Conservation (phyloP, 2,113 vertebrate species). For the Menidia beryllina region DNA sequence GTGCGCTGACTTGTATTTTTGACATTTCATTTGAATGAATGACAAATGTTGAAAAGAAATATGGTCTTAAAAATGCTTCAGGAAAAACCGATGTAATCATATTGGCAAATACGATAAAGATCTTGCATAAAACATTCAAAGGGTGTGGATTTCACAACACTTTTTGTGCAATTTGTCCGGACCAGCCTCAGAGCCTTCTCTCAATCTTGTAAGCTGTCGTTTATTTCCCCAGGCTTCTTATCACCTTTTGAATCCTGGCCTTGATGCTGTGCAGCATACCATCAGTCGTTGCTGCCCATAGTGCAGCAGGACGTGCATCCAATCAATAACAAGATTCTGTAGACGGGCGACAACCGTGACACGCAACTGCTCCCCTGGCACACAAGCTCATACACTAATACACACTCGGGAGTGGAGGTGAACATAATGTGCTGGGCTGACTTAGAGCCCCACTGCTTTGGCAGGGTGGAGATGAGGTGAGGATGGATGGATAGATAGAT, state of each 20-base stretch:
- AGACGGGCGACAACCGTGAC: conserved; percentile 61
- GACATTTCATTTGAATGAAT: no score
- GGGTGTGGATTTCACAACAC: no score
- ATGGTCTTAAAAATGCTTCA: no score
- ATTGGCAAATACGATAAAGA: no score
- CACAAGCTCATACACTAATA: conserved; percentile 28
- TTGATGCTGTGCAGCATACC: conserved; percentile 47
- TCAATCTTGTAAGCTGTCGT: not conserved
- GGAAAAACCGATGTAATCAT: no score
- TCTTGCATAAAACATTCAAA: no score
- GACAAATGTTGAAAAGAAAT: no score
- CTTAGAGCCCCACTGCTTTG: conserved; percentile 54
- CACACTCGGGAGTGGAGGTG: conserved; percentile 22
- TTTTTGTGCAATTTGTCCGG: not conserved
- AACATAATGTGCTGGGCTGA: conserved; percentile 45
- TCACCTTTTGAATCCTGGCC: conserved; percentile 20
- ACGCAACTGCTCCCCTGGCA: conserved; percentile 53
- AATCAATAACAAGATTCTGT: conserved; percentile 77
- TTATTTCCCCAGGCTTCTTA: conserved; percentile 5
- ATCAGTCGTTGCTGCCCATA: conserved; percentile 64
- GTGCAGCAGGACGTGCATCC: conserved; percentile 50
- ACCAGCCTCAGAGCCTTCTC: not conserved
- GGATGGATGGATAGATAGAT: conserved; percentile 58
- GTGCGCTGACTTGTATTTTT: no score
- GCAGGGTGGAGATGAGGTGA: conserved; percentile 73